A percentile compares a stretch with the other conserved stretches of the same genome.
These are phyloP conservation scores for Hyperopisus bebe DNA, from an alignment of 2,113 vertebrate species.

Conservation along the genomic window DNA sequence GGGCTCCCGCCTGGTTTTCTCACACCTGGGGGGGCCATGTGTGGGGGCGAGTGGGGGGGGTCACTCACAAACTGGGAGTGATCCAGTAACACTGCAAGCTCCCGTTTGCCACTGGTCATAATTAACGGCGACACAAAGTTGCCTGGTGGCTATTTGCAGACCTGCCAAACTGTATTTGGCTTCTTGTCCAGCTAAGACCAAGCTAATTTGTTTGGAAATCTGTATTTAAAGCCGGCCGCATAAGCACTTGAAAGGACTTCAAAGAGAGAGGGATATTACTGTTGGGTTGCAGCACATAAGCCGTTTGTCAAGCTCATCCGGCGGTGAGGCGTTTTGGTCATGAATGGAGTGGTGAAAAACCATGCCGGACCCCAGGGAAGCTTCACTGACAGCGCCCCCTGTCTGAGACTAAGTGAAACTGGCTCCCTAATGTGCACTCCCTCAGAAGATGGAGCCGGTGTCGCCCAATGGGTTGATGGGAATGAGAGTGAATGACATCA, in stretches of 20 bases:
- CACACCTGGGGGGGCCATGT: background rate
- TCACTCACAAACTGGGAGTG: background rate
- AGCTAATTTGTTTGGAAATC: background rate
- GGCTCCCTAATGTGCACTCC: background rate
- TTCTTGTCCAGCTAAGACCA: background rate
- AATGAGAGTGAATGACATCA: background rate
- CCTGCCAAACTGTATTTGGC: background rate
- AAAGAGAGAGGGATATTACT: background rate
- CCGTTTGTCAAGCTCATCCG: background rate
- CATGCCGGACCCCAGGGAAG: background rate
- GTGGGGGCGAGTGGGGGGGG: background rate
- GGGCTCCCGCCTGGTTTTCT: background rate
- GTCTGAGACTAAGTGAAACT: background rate
- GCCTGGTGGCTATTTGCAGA: background rate
- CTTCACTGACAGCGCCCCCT: background rate
- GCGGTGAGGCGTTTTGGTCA: background rate
- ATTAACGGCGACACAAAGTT: background rate
- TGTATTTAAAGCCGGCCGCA: background rate
- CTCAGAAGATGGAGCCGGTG: background rate
- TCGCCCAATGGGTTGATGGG: background rate
- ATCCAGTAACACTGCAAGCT: background rate
- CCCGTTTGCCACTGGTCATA: background rate
- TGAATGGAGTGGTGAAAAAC: background rate
- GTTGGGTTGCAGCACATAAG: background rate
- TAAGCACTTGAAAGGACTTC: background rate